Evolutionary conservation across 2,797 vertebrate genomes (phyloP).

Genomic region (Phrynocephalus vlangalii): DNA sequence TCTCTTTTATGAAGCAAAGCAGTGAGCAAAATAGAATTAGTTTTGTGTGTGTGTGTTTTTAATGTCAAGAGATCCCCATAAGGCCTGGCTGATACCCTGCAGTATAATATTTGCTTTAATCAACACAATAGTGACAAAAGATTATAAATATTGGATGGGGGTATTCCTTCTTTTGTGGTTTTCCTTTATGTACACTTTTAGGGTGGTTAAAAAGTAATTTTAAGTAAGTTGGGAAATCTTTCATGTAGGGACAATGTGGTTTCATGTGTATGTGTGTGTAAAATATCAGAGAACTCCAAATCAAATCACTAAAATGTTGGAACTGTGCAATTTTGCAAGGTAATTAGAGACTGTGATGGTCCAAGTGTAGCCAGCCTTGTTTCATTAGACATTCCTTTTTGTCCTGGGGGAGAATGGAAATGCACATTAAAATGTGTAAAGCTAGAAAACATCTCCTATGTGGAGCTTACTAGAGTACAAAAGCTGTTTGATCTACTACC

Average conservation of each 20-base stretch:
- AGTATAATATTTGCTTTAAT: constrained; percentile 62
- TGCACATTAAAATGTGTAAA: neutral
- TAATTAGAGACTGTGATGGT: neutral
- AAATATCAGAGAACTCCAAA: constrained; percentile 20
- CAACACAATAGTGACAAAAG: constrained; percentile 50
- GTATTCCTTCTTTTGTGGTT: constrained; percentile 53
- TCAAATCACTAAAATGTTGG: neutral
- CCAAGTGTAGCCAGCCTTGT: neutral
- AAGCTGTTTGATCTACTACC: neutral
- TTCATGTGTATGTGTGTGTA: constrained; percentile 7
- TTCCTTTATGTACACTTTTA: constrained; percentile 49
- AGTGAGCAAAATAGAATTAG: constrained; percentile 62
- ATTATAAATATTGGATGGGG: constrained; percentile 43
- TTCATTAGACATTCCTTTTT: constrained; percentile 18
- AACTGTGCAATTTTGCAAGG: constrained; percentile 7
- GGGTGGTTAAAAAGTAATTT: constrained; percentile 52
- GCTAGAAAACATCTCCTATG: neutral
- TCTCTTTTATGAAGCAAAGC: constrained; percentile 54
- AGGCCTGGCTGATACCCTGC: constrained; percentile 44
- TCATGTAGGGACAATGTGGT: constrained; percentile 40
- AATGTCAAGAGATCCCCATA: constrained; percentile 40
- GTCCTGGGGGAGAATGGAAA: neutral
- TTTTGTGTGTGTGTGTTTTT: neutral
- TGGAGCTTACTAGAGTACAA: neutral
- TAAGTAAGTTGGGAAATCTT: constrained; percentile 56